Evolutionary conservation across 2,888 invertebrate genomes (phyloP).

Genomic region (Macrosiphum euphorbiae): DNA sequence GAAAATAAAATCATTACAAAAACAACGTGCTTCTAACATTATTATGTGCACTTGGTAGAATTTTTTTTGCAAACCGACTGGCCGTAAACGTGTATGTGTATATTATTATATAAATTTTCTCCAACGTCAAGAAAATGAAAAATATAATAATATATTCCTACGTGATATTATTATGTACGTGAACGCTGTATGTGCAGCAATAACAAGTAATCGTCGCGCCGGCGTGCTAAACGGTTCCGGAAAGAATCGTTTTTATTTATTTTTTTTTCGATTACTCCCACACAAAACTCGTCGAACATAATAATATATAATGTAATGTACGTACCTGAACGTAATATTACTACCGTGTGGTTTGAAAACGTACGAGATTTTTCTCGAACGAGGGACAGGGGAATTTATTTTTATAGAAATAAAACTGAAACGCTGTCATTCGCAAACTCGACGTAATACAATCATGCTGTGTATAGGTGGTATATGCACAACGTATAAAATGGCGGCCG

Average conservation of each 20-base stretch:
- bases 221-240: background rate
- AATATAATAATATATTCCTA: constrained; percentile 12
- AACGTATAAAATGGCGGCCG: background rate
- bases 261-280: background rate
- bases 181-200: no score
- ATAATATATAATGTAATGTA: background rate
- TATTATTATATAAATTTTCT: background rate
- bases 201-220: background rate
- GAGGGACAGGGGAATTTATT: background rate
- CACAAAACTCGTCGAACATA: background rate
- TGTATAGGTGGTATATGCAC: background rate
- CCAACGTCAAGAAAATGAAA: background rate
- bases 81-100: background rate
- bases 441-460: background rate
- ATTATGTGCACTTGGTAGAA: background rate
- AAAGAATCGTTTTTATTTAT: background rate
- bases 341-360: background rate
- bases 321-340: background rate
- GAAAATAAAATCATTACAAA: background rate
- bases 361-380: background rate
- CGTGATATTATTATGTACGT: background rate
- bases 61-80: background rate
- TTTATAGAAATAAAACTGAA: background rate
- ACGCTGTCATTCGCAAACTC: background rate
- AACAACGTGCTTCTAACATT: background rate